These are phyloP conservation scores for Ophiothrix spiculata DNA, from an alignment of 35 echinoderm and acorn worm genomes.

Conservation along the genomic window DNA sequence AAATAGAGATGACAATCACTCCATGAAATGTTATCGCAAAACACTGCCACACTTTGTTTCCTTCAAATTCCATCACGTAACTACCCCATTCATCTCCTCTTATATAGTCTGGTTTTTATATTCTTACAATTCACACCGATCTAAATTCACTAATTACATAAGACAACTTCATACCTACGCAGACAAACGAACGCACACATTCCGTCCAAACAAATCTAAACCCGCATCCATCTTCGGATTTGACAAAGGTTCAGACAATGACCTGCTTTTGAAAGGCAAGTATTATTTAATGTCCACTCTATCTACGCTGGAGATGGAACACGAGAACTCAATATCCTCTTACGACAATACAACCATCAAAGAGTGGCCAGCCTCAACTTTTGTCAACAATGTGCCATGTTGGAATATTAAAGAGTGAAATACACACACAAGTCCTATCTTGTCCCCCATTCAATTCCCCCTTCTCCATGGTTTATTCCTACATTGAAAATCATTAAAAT, in stretches of 20 bases:
- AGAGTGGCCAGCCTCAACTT: background rate
- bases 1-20: no score
- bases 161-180: background rate
- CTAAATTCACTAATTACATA: background rate
- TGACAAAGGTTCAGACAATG: background rate
- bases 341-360: background rate
- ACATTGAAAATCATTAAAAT: background rate
- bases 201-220: background rate
- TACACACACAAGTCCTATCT: background rate
- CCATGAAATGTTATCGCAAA: no score
- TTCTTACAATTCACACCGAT: background rate
- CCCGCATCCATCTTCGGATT: background rate
- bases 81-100: no score
- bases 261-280: constrained; percentile 11
- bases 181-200: background rate
- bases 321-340: background rate
- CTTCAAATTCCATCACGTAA: no score
- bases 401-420: background rate
- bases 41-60: no score
- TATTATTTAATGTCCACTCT: constrained; percentile 12
- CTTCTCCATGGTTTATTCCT: background rate
- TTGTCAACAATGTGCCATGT: background rate
- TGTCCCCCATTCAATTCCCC: background rate
- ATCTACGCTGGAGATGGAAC: background rate
- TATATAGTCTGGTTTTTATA: no score